Conservation (phyloP, 2,888 invertebrate species). For the Himalopsyche tibetana region DNA sequence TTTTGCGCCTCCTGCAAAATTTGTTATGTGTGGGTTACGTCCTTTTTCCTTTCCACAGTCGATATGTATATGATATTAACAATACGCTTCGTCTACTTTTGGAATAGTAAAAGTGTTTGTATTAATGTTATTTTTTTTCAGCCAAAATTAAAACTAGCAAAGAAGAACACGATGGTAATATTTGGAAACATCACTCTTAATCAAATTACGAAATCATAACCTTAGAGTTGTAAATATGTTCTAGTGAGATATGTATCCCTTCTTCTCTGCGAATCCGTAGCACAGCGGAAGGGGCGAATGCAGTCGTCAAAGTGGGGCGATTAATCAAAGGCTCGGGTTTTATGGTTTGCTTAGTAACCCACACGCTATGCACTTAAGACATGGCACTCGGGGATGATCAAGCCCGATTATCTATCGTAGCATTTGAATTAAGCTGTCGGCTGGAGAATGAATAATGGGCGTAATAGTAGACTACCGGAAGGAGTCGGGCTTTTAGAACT, state of each 20-base stretch:
- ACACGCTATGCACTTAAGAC: constrained; percentile 12
- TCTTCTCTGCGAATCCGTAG: neutral
- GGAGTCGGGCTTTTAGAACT: neutral
- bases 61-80: too few species aligned
- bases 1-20: too few species aligned
- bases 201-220: too few species aligned
- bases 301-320: constrained; percentile 19
- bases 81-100: too few species aligned
- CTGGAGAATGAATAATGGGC: neutral
- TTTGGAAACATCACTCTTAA: too few species aligned
- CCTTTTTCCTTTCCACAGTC: too few species aligned
- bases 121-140: too few species aligned
- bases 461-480: neutral
- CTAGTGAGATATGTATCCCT: neutral
- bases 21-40: too few species aligned
- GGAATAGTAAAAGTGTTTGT: too few species aligned
- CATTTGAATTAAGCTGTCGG: constrained; percentile 19
- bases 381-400: neutral
- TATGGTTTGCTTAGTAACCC: constrained; percentile 14
- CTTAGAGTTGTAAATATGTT: too few species aligned
- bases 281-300: neutral
- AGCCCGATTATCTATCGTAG: constrained; percentile 2
- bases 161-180: too few species aligned
- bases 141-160: too few species aligned
- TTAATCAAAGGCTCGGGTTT: constrained; percentile 19